Base-by-base conservation (phyloP, 2,888 invertebrate genomes). In the Podabrus alpinus region DNA sequence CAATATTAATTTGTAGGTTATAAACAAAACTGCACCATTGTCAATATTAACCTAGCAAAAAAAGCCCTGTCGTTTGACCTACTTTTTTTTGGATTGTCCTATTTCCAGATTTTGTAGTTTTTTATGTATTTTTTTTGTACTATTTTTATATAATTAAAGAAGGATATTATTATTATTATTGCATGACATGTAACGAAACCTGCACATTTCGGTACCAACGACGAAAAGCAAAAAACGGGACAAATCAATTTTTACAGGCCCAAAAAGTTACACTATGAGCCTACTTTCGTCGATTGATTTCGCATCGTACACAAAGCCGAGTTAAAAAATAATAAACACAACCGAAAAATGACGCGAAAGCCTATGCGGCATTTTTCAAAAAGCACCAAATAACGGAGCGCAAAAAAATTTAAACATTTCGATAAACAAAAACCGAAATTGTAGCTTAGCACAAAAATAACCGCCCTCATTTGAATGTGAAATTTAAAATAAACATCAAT, bases 51-150 rank as follows among this genome's bases (percentile, higher is more conserved):
- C 68, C 69, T 66, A 67, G 66, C 61, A n/a, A 66, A 71, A 68
- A 75, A 72, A 68, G 67, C 75, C 75, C 75, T 25, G 64, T 13
- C 25, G 17, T 72, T 73, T 75, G 75, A 75, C 75, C 75, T 72
- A 75, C 69, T n/a, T n/a, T n/a, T n/a, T 72, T 75, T 70, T 68
- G 25, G 72, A 61, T 17, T 75, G 75, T 69, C 75, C 75, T 75
- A 75, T 72, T 75, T 75, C 71, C 69, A 75, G 75, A 67, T 59
- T 59, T n/a, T n/a, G n/a, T n/a, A n/a, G n/a, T n/a, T n/a, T n/a
- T n/a, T n/a, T n/a, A n/a, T n/a, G n/a, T n/a, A n/a, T n/a, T n/a
- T n/a, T n/a, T n/a, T n/a, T n/a, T n/a, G n/a, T n/a, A n/a, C n/a
- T n/a, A n/a, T n/a, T n/a, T n/a, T n/a, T n/a, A n/a, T n/a, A n/a